Evolutionary conservation across 2,888 invertebrate species (phyloP).

Genomic region (Stratiomys singularior): DNA sequence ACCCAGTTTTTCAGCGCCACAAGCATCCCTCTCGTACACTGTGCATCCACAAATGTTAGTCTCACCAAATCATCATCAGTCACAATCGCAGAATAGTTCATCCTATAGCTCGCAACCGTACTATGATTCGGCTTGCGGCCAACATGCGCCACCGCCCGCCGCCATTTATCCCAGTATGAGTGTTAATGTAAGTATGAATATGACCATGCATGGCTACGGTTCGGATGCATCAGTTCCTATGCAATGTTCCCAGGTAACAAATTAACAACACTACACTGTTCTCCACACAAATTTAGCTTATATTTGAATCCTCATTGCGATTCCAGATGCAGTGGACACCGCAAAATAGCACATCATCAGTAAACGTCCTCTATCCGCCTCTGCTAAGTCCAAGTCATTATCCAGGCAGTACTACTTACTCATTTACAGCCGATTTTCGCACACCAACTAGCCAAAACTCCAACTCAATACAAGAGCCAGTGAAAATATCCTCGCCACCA

Average conservation of each 20-base stretch:
- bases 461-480: slow-evolving; percentile 65
- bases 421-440: slow-evolving; percentile 84
- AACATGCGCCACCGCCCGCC: slow-evolving; percentile 58
- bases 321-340: slow-evolving; percentile 80
- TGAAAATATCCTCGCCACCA: slow-evolving; percentile 56
- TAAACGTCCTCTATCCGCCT: slow-evolving; percentile 74
- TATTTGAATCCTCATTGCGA: not conserved
- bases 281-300: not conserved
- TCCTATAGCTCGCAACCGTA: slow-evolving; percentile 55
- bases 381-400: slow-evolving; percentile 75
- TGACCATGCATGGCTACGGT: slow-evolving; percentile 89
- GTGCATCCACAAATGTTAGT: slow-evolving; percentile 75
- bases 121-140: slow-evolving; percentile 61
- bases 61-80: slow-evolving; percentile 65
- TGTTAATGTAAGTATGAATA: slow-evolving; percentile 94
- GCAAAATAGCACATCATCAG: slow-evolving; percentile 71
- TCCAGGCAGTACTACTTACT: slow-evolving; percentile 78
- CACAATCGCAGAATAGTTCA: slow-evolving; percentile 53
- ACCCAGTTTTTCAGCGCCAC: slow-evolving; percentile 63
- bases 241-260: slow-evolving; percentile 74
- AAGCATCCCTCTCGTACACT: slow-evolving; percentile 68
- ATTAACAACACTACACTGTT: not conserved
- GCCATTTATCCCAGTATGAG: slow-evolving; percentile 90
- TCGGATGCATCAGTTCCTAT: slow-evolving; percentile 64
- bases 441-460: slow-evolving; percentile 68